Base-by-base conservation (phyloP, 2,888 invertebrate genomes). In the Ornithoptera priamus region DNA sequence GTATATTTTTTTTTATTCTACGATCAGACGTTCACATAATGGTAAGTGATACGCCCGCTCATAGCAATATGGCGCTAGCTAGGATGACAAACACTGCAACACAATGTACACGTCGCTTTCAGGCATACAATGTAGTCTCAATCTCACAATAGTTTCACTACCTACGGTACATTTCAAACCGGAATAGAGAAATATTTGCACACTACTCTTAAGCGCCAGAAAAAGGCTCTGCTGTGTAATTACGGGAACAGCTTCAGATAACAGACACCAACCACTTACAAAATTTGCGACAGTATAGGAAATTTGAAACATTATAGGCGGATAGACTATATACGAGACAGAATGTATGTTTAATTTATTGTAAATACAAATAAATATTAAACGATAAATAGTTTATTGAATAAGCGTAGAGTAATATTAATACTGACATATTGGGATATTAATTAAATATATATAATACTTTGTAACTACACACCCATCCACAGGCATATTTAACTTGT, bases 401-500 rank as follows among this genome's bases (percentile, higher is more conserved):
- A 72, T 71, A 80, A 78, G 79, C 78, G 65, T 78, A 81, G 75
- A 77, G 69, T 72, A 72, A 68, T 75, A 68, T 76, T 75, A 80
- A 81, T 81, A 83, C 78, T 81, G 80, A 78, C 61, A 73, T 72
- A 70, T 71, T 65, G 72, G 72, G 68, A 70, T 65, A 64, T 68
- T 56, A 62, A 60, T 71, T 65, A 69, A 69, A 64, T 67, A 70
- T 72, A 75, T 74, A 75, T n/a, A n/a, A 53, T 75, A 77, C 69
- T 74, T 73, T 73, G 75, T 71, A 81, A 79, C 84, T 90, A 90
- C 90, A 91, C 91, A 92, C 90, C 91, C 83, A 87, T 88, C 87
- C 88, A 46, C 46, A 85, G 82, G 82, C 81, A 85, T 76, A 81
- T 79, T 77, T 75, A 80, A 88, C 86, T 84, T 88, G 89, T 86